Conservation (phyloP, 2,797 vertebrate species). For the Falco biarmicus region DNA sequence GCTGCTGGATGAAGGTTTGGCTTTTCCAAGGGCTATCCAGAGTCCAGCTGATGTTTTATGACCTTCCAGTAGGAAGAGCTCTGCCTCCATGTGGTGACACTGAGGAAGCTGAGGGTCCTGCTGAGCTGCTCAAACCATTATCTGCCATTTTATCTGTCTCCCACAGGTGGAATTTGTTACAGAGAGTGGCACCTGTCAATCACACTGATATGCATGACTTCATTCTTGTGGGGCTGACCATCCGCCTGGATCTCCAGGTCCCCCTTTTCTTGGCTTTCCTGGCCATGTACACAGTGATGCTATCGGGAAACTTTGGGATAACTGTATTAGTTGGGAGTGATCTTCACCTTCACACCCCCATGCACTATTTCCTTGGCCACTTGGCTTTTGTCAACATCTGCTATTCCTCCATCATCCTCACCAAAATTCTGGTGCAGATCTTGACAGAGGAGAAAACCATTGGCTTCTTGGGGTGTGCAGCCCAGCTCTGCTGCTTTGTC, state of each 20-base stretch:
- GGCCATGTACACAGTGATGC: neutral
- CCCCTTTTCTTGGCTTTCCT: constrained; percentile 38
- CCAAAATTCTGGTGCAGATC: constrained; percentile 60
- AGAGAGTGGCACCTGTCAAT: constrained; percentile 24
- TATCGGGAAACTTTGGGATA: constrained; percentile 52
- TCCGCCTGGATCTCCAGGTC: neutral
- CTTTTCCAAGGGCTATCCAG: neutral
- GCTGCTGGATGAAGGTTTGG: neutral
- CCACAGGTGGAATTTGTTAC: neutral
- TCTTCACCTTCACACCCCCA: constrained; percentile 37
- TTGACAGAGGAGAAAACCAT: constrained; percentile 8
- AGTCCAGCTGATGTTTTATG: neutral
- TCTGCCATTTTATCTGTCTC: neutral
- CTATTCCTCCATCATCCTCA: constrained; percentile 38
- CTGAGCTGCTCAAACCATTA: neutral
- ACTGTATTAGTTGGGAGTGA: constrained; percentile 33
- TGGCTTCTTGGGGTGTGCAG: constrained; percentile 8
- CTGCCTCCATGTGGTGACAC: neutral
- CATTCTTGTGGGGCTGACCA: constrained; percentile 48
- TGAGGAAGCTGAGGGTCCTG: neutral
- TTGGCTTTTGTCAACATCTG: neutral
- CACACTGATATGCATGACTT: constrained; percentile 20
- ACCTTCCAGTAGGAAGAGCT: neutral
- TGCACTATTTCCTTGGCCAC: constrained; percentile 61
- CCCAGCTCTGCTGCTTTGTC: constrained; percentile 49